Conservation (phyloP, 2,888 invertebrate genomes). For the Cheilosia vernalis region DNA sequence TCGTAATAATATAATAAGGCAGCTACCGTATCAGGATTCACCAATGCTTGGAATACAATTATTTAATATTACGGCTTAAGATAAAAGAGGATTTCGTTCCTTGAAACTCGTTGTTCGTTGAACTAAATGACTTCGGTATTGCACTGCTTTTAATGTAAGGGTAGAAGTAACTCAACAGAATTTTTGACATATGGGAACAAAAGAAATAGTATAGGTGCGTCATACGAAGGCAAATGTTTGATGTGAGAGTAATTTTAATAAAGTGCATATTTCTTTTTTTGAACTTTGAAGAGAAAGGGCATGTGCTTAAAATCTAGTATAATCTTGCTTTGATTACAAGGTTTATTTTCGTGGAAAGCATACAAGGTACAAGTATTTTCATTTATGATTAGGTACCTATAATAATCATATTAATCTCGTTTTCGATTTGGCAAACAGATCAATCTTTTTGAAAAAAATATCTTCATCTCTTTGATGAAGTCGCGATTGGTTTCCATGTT, state of each 20-base stretch:
- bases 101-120: constrained; percentile 47
- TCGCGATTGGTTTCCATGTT: no score
- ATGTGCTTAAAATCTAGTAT: constrained; percentile 50
- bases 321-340: constrained; percentile 62
- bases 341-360: constrained; percentile 4
- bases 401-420: no score
- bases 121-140: constrained; percentile 48
- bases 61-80: constrained; percentile 66
- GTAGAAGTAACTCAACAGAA: constrained; percentile 22
- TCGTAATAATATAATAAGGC: constrained; percentile 48
- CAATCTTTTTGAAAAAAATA: no score
- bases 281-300: constrained; percentile 14
- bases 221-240: constrained; percentile 18
- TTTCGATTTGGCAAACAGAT: no score
- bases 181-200: constrained; percentile 67
- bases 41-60: constrained; percentile 56
- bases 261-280: constrained; percentile 36
- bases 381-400: no score
- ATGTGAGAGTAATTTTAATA: constrained; percentile 57
- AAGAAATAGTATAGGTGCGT: constrained; percentile 47
- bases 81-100: constrained; percentile 64
- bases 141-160: constrained; percentile 36
- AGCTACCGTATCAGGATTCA: constrained; percentile 35
- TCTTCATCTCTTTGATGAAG: no score
- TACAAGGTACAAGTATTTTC: background rate